phyloP scores from a whole-genome alignment of 1,140 invertebrate genomes.

The Nymphalis io region DNA sequence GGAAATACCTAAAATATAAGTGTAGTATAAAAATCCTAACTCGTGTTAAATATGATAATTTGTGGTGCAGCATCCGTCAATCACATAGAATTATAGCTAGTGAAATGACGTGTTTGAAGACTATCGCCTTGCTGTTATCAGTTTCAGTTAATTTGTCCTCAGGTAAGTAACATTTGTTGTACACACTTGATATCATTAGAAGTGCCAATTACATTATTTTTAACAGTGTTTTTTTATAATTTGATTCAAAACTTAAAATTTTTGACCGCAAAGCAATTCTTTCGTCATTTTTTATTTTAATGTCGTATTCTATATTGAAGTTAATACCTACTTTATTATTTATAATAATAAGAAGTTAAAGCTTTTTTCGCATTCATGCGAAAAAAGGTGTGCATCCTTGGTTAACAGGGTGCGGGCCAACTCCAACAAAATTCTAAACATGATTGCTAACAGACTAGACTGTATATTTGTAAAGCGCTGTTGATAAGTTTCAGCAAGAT shows the following conservation, averaged over 20 bases:
- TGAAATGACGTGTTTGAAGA: conserved; percentile 11
- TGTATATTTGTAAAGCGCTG: too few relatives aligned
- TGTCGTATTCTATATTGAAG: too few relatives aligned
- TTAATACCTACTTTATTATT: too few relatives aligned
- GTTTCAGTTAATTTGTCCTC: conserved; percentile 10
- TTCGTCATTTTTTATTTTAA: too few relatives aligned
- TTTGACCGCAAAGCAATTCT: too few relatives aligned
- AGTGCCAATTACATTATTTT: background rate
- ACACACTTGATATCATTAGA: background rate
- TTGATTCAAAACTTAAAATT: background rate
- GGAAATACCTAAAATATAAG: background rate
- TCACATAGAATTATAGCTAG: background rate
- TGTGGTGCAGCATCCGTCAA: conserved; percentile 9
- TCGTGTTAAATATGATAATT: background rate
- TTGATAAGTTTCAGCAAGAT: too few relatives aligned
- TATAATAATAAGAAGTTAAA: too few relatives aligned
- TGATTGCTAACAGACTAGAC: too few relatives aligned
- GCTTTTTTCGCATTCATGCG: too few relatives aligned
- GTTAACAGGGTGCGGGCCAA: too few relatives aligned
- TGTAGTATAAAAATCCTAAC: background rate
- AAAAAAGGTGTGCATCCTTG: too few relatives aligned
- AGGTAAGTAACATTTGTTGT: conserved; percentile 3
- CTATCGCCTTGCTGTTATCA: conserved; percentile 12
- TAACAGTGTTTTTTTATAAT: background rate
- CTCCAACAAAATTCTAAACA: too few relatives aligned